These are phyloP conservation scores for Pelodiscus sinensis DNA, from an alignment of 2,113 vertebrate genomes.

Conservation along the genomic window DNA sequence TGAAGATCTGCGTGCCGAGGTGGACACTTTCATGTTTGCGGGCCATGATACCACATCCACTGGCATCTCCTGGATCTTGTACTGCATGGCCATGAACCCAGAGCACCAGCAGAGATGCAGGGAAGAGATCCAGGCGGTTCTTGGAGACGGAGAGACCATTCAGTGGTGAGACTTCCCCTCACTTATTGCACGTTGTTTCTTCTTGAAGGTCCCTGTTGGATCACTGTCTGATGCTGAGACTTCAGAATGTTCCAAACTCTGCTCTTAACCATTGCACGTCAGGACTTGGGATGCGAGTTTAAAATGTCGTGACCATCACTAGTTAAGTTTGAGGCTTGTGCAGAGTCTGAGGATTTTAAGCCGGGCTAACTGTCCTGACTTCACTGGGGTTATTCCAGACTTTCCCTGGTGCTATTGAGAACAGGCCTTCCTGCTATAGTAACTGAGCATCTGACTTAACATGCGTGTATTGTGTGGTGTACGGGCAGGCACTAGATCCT, in stretches of 20 bases:
- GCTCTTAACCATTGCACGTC: neutral
- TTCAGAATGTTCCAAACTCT: neutral
- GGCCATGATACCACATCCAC: neutral
- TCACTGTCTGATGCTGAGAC: neutral
- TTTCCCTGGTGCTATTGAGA: no score
- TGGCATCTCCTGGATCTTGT: neutral
- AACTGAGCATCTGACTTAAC: no score
- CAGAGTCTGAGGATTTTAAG: neutral
- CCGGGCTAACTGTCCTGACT: neutral
- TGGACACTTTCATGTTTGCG: neutral
- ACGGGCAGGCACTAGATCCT: no score
- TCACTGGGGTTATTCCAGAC: no score
- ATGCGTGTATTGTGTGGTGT: no score
- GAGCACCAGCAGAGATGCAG: neutral
- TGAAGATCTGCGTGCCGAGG: constrained; percentile 1
- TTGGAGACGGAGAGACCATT: constrained; percentile 76
- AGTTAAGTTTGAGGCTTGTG: neutral
- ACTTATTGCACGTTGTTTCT: no score
- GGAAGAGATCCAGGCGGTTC: constrained; percentile 7
- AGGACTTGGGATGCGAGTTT: neutral
- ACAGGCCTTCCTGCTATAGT: no score
- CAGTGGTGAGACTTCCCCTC: constrained; percentile 77
- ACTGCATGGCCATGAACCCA: neutral
- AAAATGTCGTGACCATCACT: neutral
- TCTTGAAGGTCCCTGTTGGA: neutral